phyloP scores from a whole-genome alignment of 2,113 vertebrate genomes.

The crab-eating macaque (Macaca fascicularis) region T2T-MFA8v1.1 NC_088388.1:48813501-48814000 shows the following conservation, averaged over 20 bases:
- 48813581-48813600: neutral
- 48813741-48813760: neutral
- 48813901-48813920: neutral
- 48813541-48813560: neutral
- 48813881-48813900: neutral
- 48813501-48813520: neutral
- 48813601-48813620: neutral
- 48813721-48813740: neutral
- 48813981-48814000: neutral
- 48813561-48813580: neutral
- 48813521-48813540: neutral
- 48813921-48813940: neutral
- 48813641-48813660: neutral
- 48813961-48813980: neutral
- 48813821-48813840: neutral
- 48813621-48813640: neutral
- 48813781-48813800: neutral
- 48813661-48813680: neutral
- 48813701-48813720: neutral
- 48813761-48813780: neutral
- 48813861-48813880: neutral
- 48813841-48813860: neutral
- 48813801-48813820: neutral
- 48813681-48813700: neutral
- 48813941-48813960: neutral